Conservation (phyloP, 2,888 invertebrate species). For the Leucophora obtusa region DNA sequence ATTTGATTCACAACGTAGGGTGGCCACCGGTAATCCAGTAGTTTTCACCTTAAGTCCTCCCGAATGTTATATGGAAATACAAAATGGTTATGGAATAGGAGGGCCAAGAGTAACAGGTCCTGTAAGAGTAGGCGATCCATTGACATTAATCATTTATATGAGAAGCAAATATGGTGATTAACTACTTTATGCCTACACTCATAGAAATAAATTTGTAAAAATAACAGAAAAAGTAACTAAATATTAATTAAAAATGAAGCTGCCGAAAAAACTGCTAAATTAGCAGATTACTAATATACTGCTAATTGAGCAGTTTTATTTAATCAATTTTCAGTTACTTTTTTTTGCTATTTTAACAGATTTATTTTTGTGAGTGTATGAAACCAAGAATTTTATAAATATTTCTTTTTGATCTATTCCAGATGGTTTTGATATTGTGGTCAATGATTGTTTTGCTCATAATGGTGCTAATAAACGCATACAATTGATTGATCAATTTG, state of each 20-base stretch:
- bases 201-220: no score
- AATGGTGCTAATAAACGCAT: constrained; percentile 95
- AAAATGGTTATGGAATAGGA: constrained; percentile 92
- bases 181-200: no score
- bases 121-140: constrained; percentile 93
- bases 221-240: no score
- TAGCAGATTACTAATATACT: no score
- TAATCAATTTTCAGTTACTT: no score
- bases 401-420: constrained; percentile 55
- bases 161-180: constrained; percentile 95
- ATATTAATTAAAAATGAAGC: no score
- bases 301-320: no score
- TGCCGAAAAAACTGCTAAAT: no score
- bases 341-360: no score
- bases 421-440: constrained; percentile 97
- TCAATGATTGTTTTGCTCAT: constrained; percentile 95
- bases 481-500: constrained; percentile 94
- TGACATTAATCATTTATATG: constrained; percentile 96
- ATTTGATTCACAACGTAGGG: constrained; percentile 80
- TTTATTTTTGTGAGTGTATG: no score
- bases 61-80: constrained; percentile 97
- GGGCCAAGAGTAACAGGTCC: constrained; percentile 93
- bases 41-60: constrained; percentile 95
- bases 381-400: no score
- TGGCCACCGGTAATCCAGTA: constrained; percentile 95